Evolutionary conservation across 2,888 invertebrate genomes (phyloP).

Genomic region (Calliopum simillimum): DNA sequence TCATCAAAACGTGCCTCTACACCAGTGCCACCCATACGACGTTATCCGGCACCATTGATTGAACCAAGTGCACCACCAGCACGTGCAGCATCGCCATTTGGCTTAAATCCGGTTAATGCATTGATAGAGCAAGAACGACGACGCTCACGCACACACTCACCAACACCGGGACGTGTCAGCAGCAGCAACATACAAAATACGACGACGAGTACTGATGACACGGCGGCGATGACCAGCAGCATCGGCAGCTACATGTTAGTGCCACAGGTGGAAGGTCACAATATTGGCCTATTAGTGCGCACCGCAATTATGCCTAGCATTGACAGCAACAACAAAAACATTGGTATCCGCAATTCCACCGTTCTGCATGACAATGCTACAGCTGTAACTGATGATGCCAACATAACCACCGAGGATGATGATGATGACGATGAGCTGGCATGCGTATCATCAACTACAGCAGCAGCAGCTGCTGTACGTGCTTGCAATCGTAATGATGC

Average conservation of each 20-base stretch:
- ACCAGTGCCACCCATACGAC: conserved; percentile 40
- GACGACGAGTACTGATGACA: conserved; percentile 7
- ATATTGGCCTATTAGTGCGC: conserved; percentile 58
- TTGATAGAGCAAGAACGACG: conserved; percentile 15
- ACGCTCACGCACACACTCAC: conserved; percentile 27
- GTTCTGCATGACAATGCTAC: not conserved
- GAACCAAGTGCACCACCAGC: conserved; percentile 50
- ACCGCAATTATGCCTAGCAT: conserved; percentile 24
- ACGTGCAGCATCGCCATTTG: conserved; percentile 57
- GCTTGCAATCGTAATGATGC: conserved; percentile 9
- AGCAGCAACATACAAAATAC: conserved; percentile 18
- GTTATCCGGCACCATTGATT: conserved; percentile 56
- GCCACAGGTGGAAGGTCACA: conserved; percentile 61
- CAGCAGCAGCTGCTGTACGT: conserved; percentile 10
- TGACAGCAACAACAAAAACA: not conserved
- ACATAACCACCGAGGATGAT: conserved; percentile 17
- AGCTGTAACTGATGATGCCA: conserved; percentile 19
- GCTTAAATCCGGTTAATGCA: conserved; percentile 52
- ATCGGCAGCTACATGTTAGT: conserved; percentile 46
- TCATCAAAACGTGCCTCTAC: conserved; percentile 46
- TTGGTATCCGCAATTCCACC: not conserved
- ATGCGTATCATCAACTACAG: conserved; percentile 33
- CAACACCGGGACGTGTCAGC: not conserved
- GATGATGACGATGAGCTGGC: conserved; percentile 26
- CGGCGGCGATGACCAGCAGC: conserved; percentile 27